Evolutionary conservation across 2,797 vertebrate species (phyloP), one percentile per base, ranked within the genome.

Genomic region (Loriculus beryllinus): DNA sequence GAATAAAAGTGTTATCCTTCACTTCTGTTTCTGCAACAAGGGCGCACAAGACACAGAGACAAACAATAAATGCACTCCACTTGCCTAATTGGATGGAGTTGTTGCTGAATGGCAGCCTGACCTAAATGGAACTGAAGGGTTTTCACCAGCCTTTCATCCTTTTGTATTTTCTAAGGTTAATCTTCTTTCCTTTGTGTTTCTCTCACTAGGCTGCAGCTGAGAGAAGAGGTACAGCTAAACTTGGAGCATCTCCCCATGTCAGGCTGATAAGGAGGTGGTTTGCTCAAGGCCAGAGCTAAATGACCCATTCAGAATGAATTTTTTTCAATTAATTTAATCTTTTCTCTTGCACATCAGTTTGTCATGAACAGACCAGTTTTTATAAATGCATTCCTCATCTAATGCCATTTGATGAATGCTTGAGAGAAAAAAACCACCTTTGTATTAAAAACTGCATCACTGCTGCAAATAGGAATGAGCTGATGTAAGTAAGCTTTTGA

Each of bases 261-360:
- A 67, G 54, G 33, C 63, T 68, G 69, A 79, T 91, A 83, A 89
- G n/a, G 33, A 87, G n/a, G 39, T 51, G 22, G 33, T 83, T 93
- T 85, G 71, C 92, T 76, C 51, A 63, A 88, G 95, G 93, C 91
- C 83, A 82, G 57, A 91, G 43, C 54, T 94, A 93, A 92, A 91
- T 76, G 89, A 91, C 82, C 79, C 95, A 69, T 95, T 94, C 70
- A 86, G 83, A 89, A 89, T 83, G 71, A 83, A 81, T 35, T 40
- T 63, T 91, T 94, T 91, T 94, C 84, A 91, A 85, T 93, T 92
- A 95, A 87, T 92, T 93, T 96, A 60, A 90, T 93, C 62, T 96
- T 94, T 95, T 95, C 65, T 93, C 69, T 83, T 94, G 54, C 25
- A 75, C 76, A 76, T 76, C 72, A 65, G 78, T 87, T 91, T 87